Evolutionary conservation across 2,113 vertebrate genomes (phyloP), one percentile per base, ranked within the genome.

Genomic region (Pomatostomus ruficeps): DNA sequence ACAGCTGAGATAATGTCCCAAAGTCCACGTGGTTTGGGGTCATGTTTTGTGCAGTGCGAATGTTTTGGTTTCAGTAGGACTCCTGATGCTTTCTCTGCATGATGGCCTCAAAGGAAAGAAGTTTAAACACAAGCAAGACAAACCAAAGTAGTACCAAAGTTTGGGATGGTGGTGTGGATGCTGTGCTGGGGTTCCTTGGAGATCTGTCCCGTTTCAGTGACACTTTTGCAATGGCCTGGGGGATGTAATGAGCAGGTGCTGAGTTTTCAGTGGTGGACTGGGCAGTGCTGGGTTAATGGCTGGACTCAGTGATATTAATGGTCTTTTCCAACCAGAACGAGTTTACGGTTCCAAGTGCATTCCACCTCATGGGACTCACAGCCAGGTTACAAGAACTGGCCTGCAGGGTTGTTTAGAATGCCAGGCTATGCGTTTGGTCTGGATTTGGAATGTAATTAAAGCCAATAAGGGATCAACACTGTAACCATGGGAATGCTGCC

Each of bases 401-500:
- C 84, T 51, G 16, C 28, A 26, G 48, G 29, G 54, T 46, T n/a
- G 40, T 67, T 92, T 67, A 63, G 89, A 80, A 78, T 36, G 54
- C 49, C 58, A 51, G 9, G 40, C 68, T 52, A 1, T 84, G 75
- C 33, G 11, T 90, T 94, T 54, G 22, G 28, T 45, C 71, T 96
- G 17, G 63, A 33, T 91, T 88, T 96, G 75, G 54, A 48, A 71
- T 35, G 62, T 36, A 36, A 31, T 79, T 76, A 81, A 90, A 89
- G 68, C 45, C 42, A 66, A 10, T 57, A 84, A 84, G 45, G 51
- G 67, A 85, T 91, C 84, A 85, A 15, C 52, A 6, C 29, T 33
- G 87, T 96, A 95, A 93, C 93, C 91, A 87, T 92, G 88, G 93
- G 68, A 92, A 87, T 92, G 79, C 73, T 91, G 81, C 78, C 90